phyloP scores from a whole-genome alignment of 2,797 vertebrate genomes.

The Pangasius sanitwongsei region DNA sequence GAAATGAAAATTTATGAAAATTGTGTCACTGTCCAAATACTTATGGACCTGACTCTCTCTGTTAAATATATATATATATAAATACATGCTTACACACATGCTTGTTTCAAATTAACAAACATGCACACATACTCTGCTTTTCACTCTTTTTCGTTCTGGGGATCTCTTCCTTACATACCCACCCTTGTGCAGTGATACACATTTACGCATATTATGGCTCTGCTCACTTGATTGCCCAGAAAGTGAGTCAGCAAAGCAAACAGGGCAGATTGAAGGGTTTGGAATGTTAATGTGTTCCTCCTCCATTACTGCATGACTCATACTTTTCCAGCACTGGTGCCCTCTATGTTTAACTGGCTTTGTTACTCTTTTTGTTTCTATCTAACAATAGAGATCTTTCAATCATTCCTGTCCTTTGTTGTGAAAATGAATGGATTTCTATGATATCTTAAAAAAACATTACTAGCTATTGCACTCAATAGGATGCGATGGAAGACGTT shows the following conservation, averaged over 20 bases:
- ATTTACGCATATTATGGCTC: slow-evolving; percentile 9
- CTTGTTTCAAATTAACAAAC: not conserved
- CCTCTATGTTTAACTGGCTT: slow-evolving; percentile 23
- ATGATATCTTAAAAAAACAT: not conserved
- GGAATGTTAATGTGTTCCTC: slow-evolving; percentile 45
- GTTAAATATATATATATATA: too few relatives aligned
- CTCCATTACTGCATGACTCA: slow-evolving; percentile 51
- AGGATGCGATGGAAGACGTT: not conserved
- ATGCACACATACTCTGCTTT: not conserved
- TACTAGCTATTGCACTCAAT: not conserved
- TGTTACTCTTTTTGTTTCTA: slow-evolving; percentile 23
- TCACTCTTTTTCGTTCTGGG: not conserved
- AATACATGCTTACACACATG: too few relatives aligned
- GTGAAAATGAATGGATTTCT: not conserved
- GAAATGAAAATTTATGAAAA: too few relatives aligned
- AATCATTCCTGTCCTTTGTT: not conserved
- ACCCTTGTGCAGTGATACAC: slow-evolving; percentile 2
- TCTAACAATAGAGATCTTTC: slow-evolving; percentile 1
- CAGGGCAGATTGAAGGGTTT: slow-evolving; percentile 26
- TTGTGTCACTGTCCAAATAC: too few relatives aligned
- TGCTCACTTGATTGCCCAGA: not conserved
- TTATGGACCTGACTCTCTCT: too few relatives aligned
- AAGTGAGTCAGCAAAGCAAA: slow-evolving; percentile 10
- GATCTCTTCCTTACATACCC: slow-evolving; percentile 1
- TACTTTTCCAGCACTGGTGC: slow-evolving; percentile 44